Evolutionary conservation across 2,113 vertebrate genomes (phyloP), one percentile per base, ranked within the genome.

Genomic region (Fulmarus glacialis): DNA sequence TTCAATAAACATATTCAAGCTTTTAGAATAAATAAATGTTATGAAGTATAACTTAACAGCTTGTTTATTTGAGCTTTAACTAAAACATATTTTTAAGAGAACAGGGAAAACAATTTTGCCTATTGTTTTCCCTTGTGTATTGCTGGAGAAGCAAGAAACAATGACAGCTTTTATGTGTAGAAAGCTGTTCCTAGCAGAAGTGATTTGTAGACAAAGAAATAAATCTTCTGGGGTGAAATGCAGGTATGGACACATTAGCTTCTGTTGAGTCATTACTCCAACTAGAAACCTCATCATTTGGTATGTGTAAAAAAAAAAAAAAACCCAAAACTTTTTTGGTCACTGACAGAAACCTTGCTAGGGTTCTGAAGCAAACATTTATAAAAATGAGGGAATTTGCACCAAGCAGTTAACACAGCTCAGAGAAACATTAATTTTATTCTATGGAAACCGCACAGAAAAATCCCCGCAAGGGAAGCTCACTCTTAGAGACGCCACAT

Each of bases 381-480:
- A 66, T 84, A 78, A 97, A 96, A 92, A 94, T 60, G 55, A 71
- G 75, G 58, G 53, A 96, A 94, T 94, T 97, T 94, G 86, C 90
- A 93, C 34, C 82, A 74, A 97, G 96, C 84, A 94, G 84, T 97
- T 97, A 97, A 91, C 93, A 88, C 74, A 95, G 66, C 87, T 96
- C 94, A 88, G 73, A 90, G 63, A 96, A 94, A 93, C 89, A 94
- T 93, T 91, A 82, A 85, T 96, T 96, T 91, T 85, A 91, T 88
- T 95, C 89, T 82, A 62, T 40, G 82, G 84, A 91, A 96, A 93
- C 95, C 50, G 2, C 91, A 85, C n/a, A 80, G 74, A 92, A 96
- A 96, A 93, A 60, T 45, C 60, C 55, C 87, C 11, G 10, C 70
- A 75, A 97, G 89, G 71, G 29, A 88, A 94, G 47, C 23, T 96